Evolutionary conservation across 2,888 invertebrate species (phyloP).

Genomic region (Metellina segmentata): DNA sequence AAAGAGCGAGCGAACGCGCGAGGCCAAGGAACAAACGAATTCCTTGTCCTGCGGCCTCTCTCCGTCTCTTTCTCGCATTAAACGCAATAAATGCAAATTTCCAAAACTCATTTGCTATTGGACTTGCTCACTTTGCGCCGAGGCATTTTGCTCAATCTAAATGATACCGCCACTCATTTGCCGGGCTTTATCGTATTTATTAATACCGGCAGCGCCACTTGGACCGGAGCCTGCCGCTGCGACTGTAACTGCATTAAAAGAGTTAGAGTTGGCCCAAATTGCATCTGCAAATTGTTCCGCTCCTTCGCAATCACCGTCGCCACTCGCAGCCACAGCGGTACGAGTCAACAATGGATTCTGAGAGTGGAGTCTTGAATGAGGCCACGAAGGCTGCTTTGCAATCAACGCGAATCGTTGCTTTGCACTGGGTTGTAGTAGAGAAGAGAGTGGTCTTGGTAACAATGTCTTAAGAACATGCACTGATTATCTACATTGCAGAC

Average conservation of each 20-base stretch:
- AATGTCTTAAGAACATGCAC: too few species aligned
- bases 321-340: slow-evolving; percentile 46
- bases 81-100: slow-evolving; percentile 74
- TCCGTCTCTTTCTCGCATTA: slow-evolving; percentile 49
- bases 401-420: too few species aligned
- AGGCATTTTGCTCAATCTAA: slow-evolving; percentile 54
- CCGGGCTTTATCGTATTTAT: slow-evolving; percentile 72
- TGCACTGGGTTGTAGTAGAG: too few species aligned
- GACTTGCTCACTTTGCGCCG: slow-evolving; percentile 67
- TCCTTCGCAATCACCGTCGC: slow-evolving; percentile 20
- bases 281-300: slow-evolving; percentile 76
- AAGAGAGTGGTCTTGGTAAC: too few species aligned
- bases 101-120: slow-evolving; percentile 73
- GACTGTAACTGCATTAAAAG: slow-evolving; percentile 73
- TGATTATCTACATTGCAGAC: too few species aligned
- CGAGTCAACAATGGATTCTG: slow-evolving; percentile 21
- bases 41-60: slow-evolving; percentile 65
- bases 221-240: slow-evolving; percentile 15
- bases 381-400: neutral
- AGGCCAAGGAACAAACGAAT: slow-evolving; percentile 53
- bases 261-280: slow-evolving; percentile 71
- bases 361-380: neutral
- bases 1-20: slow-evolving; percentile 46
- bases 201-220: slow-evolving; percentile 60
- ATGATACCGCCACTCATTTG: slow-evolving; percentile 72